Percentiles rank a stretch among this genome's conserved stretches.
These are phyloP conservation scores for Prosapia bicincta DNA, from an alignment of 2,888 invertebrate genomes.

Conservation along the genomic window DNA sequence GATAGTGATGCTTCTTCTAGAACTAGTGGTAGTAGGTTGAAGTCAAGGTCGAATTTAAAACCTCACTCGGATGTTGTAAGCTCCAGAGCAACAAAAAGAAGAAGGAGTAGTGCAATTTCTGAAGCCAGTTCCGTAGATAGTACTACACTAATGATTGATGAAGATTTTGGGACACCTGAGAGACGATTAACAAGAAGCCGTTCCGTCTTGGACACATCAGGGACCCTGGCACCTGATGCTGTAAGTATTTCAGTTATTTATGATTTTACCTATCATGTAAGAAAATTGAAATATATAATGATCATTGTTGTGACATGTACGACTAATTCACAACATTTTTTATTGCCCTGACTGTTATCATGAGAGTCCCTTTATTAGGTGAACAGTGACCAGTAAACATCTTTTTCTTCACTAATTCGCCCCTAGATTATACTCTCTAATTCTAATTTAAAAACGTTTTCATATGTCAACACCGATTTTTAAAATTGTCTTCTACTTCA, in stretches of 20 bases:
- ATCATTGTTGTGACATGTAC: too few species aligned
- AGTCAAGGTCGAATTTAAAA: not conserved
- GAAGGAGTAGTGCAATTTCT: not conserved
- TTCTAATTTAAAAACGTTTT: too few species aligned
- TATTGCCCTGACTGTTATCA: too few species aligned
- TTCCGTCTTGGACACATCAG: not conserved
- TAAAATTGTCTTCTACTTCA: too few species aligned
- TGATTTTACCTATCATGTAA: too few species aligned
- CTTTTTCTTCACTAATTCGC: too few species aligned
- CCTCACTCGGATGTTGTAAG: not conserved
- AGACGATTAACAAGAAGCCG: not conserved
- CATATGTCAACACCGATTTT: too few species aligned
- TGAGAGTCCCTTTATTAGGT: too few species aligned
- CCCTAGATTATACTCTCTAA: too few species aligned
- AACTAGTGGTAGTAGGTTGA: not conserved
- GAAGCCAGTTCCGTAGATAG: not conserved
- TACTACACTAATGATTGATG: not conserved
- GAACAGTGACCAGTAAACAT: too few species aligned
- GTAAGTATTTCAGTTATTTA: not conserved
- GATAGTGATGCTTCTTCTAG: not conserved
- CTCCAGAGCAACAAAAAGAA: not conserved
- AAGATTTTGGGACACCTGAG: not conserved
- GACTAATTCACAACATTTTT: too few species aligned
- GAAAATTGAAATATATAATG: too few species aligned
- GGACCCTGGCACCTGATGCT: not conserved